Conservation (phyloP, 92 coral and sea anemone species). For the Blastomussa wellsi region DNA sequence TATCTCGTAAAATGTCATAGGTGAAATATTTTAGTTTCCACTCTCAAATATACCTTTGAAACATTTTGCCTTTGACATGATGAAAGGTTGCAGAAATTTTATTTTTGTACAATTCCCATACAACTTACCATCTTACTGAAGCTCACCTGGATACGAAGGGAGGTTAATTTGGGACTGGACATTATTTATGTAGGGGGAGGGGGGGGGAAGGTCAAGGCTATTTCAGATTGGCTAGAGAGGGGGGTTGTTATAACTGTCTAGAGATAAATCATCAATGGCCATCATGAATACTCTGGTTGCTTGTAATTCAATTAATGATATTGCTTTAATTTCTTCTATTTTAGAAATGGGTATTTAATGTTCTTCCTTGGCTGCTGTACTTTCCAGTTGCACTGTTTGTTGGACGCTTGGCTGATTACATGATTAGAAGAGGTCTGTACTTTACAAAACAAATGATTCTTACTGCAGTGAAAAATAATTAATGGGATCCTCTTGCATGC, state of each 20-base stretch:
- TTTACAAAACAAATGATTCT: not conserved
- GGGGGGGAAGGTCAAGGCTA: too few relatives aligned
- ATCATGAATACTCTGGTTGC: not conserved
- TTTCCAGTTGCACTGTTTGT: conserved; percentile 75
- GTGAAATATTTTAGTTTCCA: too few relatives aligned
- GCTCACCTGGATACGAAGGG: too few relatives aligned
- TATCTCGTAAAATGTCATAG: not conserved
- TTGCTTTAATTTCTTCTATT: not conserved
- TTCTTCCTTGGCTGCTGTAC: conserved; percentile 90
- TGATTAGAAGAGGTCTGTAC: conserved; percentile 80
- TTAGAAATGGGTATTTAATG: conserved; percentile 93
- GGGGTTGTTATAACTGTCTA: too few relatives aligned
- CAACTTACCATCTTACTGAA: too few relatives aligned
- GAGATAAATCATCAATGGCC: not conserved
- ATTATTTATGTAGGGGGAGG: too few relatives aligned
- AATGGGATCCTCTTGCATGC: not conserved
- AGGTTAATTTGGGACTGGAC: too few relatives aligned
- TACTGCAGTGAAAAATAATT: not conserved
- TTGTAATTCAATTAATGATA: not conserved
- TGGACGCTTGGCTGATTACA: conserved; percentile 84
- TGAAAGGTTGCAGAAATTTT: too few relatives aligned
- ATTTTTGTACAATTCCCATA: too few relatives aligned
- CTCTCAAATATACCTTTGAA: too few relatives aligned
- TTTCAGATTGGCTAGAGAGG: too few relatives aligned
- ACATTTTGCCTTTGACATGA: too few relatives aligned